These are phyloP conservation scores for Sylvia borin DNA, from an alignment of 2,797 vertebrate genomes.

Conservation along the genomic window DNA sequence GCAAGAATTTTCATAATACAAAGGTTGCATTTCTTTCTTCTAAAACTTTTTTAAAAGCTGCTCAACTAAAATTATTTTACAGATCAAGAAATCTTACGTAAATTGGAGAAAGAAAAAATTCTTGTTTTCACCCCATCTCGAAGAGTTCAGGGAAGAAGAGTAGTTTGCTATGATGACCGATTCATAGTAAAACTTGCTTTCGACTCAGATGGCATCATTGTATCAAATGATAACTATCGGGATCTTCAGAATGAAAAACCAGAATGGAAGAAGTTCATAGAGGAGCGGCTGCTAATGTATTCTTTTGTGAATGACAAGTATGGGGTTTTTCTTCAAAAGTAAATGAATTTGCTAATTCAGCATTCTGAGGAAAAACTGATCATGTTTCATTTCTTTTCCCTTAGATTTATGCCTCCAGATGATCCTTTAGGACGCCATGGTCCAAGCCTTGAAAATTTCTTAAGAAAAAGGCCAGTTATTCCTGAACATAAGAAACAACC, in stretches of 20 bases:
- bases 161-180: constrained; percentile 98
- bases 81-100: constrained; percentile 98
- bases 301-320: constrained; percentile 99
- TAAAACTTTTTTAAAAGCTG: background rate
- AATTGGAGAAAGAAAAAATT: constrained; percentile 97
- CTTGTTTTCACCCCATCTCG: constrained; percentile 98
- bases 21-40: background rate
- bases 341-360: background rate
- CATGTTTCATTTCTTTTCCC: background rate
- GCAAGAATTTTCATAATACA: background rate
- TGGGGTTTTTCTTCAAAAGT: constrained; percentile 49
- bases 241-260: constrained; percentile 98
- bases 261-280: constrained; percentile 99
- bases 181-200: constrained; percentile 98
- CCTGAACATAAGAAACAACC: constrained; percentile 99
- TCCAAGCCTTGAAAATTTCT: constrained; percentile 97
- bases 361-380: background rate
- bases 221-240: constrained; percentile 98
- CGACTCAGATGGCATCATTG: constrained; percentile 98
- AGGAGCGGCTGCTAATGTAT: constrained; percentile 98
- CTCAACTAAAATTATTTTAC: constrained; percentile 59
- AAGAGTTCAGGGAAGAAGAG: constrained; percentile 95
- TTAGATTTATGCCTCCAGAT: constrained; percentile 98
- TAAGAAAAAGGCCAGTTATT: constrained; percentile 94
- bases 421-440: constrained; percentile 97